Base-by-base conservation (phyloP, 2,797 vertebrate species). In the Crossoptilon crossoptilon region DNA sequence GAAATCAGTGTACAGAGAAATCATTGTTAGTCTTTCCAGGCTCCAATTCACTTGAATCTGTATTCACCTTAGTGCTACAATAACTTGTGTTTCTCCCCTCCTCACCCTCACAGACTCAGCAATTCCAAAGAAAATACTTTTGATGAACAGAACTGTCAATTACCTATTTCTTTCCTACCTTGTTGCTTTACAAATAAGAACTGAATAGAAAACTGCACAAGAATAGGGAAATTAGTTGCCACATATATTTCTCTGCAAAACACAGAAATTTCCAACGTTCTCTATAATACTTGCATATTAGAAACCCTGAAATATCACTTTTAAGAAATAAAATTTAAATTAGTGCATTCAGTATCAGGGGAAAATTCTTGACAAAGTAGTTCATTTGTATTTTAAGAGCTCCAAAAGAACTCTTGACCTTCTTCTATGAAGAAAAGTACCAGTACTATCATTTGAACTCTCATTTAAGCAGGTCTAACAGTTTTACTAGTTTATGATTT, bases 1-100 rank as follows among this genome's bases (percentile, higher is more conserved):
- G 73, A 13, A 0, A 55, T 51, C 27, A 39, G 1, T 0, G 0
- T 44, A 46, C 31, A 44, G 26, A n/a, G 6, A 77, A 71, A n/a
- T 7, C 4, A 16, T 3, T 37, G 5, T n/a, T 74, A 46, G 2
- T 59, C 11, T 70, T 62, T n/a, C 29, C 0, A 1, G 43, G 41
- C 10, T 7, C 3, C 35, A 60, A 9, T 59, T 83, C 23, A 37
- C 8, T 29, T 56, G 17, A 44, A 14, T 27, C 51, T 84, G 19
- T 62, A 26, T 12, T 43, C 1, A 51, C 26, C 39, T 81, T 14
- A 78, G 4, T 22, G 67, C 14, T 15, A 26, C 7, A 60, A 12
- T 33, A 67, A 51, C 14, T 55, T 39, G 6, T 39, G 13, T 17
- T 83, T 85, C 26, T 74, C 7, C 73, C 58, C 24, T 11, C 35